Base-by-base conservation (phyloP, 1,140 invertebrate species). In the Stratiolaelaps scimitus region DNA sequence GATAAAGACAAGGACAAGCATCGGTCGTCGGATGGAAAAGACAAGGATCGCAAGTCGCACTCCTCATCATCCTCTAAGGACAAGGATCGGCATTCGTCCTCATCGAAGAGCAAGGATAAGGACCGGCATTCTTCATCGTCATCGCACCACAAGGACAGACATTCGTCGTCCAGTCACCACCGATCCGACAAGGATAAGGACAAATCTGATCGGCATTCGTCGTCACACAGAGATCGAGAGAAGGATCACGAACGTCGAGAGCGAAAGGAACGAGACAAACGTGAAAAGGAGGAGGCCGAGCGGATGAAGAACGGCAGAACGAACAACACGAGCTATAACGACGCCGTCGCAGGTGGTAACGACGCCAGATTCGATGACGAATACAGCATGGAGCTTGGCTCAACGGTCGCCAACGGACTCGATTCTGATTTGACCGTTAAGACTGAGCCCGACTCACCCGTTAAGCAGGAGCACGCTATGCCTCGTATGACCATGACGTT, bases 1-100 rank as follows among this genome's bases (percentile, higher is more conserved):
- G 53, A 60, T 26, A 60, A 60, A 26, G 53, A 60, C 13, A 60
- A 60, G 10, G 53, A 60, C 13, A 60, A 60, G 53, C 53, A 60
- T 34, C 53, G 53, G 15, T 60, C 53, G 15, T 60, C 53, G 17
- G 26, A 26, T 40, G 34, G 34, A 4, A 40, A 40, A 4, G 53
- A 60, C 53, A 60, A 60, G 53, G 53, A 60, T 60, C 53, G 53
- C 1, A 60, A 60, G 53, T 34, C 26, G 17, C 53, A 60, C 20
- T 60, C 53, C 13, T 60, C 53, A 15, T 60, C 53, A 26, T 60
- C 53, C 2, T 20, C 15, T 1, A 60, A 60, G 23, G 23, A n/a
- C 53, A 60, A 60, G 23, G 53, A 60, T 26, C 53, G 53, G 15
- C 53, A 60, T 23, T 60, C 53, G 23, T 20, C 53, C 26, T 26